A percentile compares a stretch with the other conserved stretches of the same genome.
phyloP scores from a whole-genome alignment of 1,140 invertebrate genomes.

The Drosophila seguyi region DNA sequence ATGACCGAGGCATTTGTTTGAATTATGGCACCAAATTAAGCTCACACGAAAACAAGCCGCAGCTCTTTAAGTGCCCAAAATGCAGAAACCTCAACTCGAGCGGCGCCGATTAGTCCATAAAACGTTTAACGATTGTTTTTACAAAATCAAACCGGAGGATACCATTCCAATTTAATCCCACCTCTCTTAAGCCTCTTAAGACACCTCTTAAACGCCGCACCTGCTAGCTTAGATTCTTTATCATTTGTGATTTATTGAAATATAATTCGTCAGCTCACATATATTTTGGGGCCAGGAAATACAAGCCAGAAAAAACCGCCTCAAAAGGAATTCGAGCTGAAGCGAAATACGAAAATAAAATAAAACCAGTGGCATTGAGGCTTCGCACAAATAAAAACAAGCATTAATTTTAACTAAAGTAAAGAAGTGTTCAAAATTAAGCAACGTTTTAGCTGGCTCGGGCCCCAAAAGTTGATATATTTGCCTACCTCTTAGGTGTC shows the following conservation, averaged over 20 bases:
- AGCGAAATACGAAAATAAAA: slow-evolving; percentile 22
- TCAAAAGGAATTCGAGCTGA: slow-evolving; percentile 54
- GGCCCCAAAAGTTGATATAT: slow-evolving; percentile 54
- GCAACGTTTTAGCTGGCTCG: slow-evolving; percentile 41
- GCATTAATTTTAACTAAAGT: slow-evolving; percentile 62
- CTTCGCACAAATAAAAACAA: slow-evolving; percentile 62
- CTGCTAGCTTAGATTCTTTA: slow-evolving; percentile 31
- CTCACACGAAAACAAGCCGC: slow-evolving; percentile 16
- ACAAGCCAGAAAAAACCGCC: slow-evolving; percentile 18
- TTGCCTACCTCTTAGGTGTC: slow-evolving; percentile 48
- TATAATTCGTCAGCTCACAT: slow-evolving; percentile 42
- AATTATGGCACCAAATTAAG: slow-evolving; percentile 53
- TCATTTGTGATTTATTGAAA: slow-evolving; percentile 47
- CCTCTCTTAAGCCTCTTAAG: slow-evolving; percentile 11
- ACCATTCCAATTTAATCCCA: slow-evolving; percentile 14
- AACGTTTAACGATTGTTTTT: slow-evolving; percentile 20
- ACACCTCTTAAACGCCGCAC: slow-evolving; percentile 27
- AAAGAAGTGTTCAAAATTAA: slow-evolving; percentile 54
- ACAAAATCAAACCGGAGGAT: slow-evolving; percentile 12
- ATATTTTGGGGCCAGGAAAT: slow-evolving; percentile 42
- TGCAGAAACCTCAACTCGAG: neutral
- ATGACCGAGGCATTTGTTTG: slow-evolving; percentile 47
- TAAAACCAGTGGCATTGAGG: slow-evolving; percentile 76
- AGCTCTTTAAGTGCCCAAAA: slow-evolving; percentile 23
- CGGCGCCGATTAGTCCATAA: slow-evolving; percentile 1